Conservation (phyloP, 92 coral and sea anemone genomes). For the Phymanthus crucifer region DNA sequence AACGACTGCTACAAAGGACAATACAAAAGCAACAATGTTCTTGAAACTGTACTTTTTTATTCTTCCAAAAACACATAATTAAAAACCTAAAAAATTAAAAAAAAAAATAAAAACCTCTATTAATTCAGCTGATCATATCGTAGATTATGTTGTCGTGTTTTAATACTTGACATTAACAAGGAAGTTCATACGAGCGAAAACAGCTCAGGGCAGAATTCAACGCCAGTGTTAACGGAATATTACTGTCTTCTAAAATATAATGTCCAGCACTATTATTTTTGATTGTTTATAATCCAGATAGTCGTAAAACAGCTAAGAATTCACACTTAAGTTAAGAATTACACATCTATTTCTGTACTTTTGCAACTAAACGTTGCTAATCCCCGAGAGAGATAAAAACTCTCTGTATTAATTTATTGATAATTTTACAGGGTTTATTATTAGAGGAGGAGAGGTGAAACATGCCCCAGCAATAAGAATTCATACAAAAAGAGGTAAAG, state of each 20-base stretch:
- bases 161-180: too few relatives aligned
- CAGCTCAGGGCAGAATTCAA: not conserved
- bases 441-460: too few relatives aligned
- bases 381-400: too few relatives aligned
- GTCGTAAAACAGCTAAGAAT: too few relatives aligned
- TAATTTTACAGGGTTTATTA: too few relatives aligned
- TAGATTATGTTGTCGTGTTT: too few relatives aligned
- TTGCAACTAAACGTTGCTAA: too few relatives aligned
- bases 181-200: too few relatives aligned
- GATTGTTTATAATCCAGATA: not conserved
- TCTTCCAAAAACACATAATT: not conserved
- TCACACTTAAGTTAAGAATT: not conserved
- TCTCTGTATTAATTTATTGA: too few relatives aligned
- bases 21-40: not conserved
- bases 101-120: not conserved
- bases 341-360: not conserved
- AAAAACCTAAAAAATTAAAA: not conserved
- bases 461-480: too few relatives aligned
- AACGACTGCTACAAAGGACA: not conserved
- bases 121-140: not conserved
- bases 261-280: not conserved
- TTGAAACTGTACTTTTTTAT: too few relatives aligned
- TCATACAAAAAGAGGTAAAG: too few relatives aligned
- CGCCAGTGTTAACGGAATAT: conserved; percentile 1
- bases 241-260: not conserved